Evolutionary conservation across 2,113 vertebrate species (phyloP).

Genomic region (Isurus oxyrinchus): DNA sequence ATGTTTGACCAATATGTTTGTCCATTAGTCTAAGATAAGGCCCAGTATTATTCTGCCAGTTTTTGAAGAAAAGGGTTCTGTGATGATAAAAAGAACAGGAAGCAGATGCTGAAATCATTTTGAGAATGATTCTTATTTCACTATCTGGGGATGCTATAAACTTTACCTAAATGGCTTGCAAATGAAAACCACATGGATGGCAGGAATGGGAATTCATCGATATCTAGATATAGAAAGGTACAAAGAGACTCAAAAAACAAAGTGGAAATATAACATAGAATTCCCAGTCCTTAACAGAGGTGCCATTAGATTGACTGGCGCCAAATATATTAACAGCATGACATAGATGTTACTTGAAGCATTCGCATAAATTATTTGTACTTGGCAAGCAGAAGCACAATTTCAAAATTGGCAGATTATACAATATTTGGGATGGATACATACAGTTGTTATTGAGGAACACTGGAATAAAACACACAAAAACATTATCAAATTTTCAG

Average conservation of each 20-base stretch:
- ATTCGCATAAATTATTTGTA: not conserved
- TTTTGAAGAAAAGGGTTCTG: not conserved
- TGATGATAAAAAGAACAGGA: not conserved
- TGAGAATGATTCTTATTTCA: not conserved
- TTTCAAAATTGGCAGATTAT: not conserved
- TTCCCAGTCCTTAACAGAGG: not conserved
- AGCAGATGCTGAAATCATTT: not conserved
- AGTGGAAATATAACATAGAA: not conserved
- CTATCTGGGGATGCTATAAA: not conserved
- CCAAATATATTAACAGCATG: not conserved
- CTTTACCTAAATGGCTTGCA: not conserved
- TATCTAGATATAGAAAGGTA: not conserved
- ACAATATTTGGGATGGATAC: not conserved
- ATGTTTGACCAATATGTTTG: not conserved
- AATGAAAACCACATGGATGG: not conserved
- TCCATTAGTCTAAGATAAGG: not conserved
- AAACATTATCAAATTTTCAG: not conserved
- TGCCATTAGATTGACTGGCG: not conserved
- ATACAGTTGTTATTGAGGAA: not conserved
- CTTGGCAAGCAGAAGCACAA: not conserved
- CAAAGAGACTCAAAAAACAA: not conserved
- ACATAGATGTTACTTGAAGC: not conserved
- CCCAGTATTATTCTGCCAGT: not conserved
- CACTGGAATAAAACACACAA: not conserved
- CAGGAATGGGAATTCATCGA: not conserved